Base-by-base conservation (phyloP, 2,888 invertebrate genomes). In the Chrysopilus asiliformis region DNA sequence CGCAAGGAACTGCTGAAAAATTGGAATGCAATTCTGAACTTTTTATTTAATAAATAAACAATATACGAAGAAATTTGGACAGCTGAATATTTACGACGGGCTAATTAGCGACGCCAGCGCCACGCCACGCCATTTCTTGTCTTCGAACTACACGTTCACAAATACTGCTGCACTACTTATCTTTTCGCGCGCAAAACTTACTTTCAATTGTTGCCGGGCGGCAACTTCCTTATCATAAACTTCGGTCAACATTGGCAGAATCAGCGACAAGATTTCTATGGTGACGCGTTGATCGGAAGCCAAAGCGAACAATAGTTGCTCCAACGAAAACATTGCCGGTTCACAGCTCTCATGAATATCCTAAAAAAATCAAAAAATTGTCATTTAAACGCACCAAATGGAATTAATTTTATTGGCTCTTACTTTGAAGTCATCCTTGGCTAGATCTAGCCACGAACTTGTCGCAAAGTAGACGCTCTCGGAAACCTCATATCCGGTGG, bases 401-500 rank as follows among this genome's bases (percentile, higher is more conserved):
- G 10, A 10, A 22, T 22, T 8, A 8, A 38, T 4, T n/a, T 22
- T 17, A 25, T 9, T 17, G 20, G n/a, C 32, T 27, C 53, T 51
- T 54, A 79, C 84, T 62, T 76, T 70, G 51, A 89, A 86, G 15
- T 80, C 77, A 49, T 72, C 66, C 46, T 76, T 70, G 0, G 85
- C 79, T 3, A 71, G 67, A 33, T 74, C 67, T 1, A 93, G 65
- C 89, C 90, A 94, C 0, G 74, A 70, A 2, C 74, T 67, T 6
- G 81, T 76, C 0, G 90, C 91, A 52, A 87, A 93, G 57, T 90
- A 93, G 0, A 90, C 87, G 52, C 90, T 90, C 56, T 95, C 94
- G 0, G 90, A 85, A 0, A 90, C 77, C 0, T 81, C 77, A 55
- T 84, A 90, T 0, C 93, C 93, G 0, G 87, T 85, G 45, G 83